Conservation (phyloP, 2,797 vertebrate genomes). For the Enteromius anoplus region DNA sequence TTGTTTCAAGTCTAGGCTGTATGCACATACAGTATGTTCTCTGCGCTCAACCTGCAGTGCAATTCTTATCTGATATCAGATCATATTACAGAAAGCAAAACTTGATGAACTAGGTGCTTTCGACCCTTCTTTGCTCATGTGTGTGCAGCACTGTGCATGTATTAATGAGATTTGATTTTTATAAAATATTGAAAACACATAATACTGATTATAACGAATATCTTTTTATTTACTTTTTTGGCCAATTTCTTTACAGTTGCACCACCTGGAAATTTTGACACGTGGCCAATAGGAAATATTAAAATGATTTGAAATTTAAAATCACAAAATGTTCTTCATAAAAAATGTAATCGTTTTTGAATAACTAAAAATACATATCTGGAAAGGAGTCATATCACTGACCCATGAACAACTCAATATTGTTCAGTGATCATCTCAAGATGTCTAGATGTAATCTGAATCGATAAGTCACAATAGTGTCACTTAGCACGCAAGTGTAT, state of each 20-base stretch:
- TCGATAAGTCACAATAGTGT: constrained; percentile 6
- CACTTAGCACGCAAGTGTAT: constrained; percentile 10
- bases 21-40: constrained; percentile 36
- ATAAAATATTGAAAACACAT: background rate
- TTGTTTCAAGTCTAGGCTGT: constrained; percentile 9
- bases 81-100: constrained; percentile 49
- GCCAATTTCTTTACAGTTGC: background rate
- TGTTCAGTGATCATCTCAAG: constrained; percentile 21
- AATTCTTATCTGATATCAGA: constrained; percentile 42
- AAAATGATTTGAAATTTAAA: background rate
- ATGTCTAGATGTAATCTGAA: constrained; percentile 13
- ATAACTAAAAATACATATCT: background rate
- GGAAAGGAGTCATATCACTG: background rate
- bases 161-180: background rate
- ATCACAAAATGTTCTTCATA: background rate
- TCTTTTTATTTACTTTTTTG: background rate
- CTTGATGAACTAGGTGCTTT: constrained; percentile 49
- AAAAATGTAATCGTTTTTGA: background rate
- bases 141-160: background rate
- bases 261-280: background rate
- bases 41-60: constrained; percentile 17
- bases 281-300: background rate
- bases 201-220: background rate
- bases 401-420: background rate
- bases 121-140: constrained; percentile 43